Evolutionary conservation across 2,888 invertebrate genomes (phyloP), one percentile per base, ranked within the genome.

Genomic region (Melolontha melolontha): DNA sequence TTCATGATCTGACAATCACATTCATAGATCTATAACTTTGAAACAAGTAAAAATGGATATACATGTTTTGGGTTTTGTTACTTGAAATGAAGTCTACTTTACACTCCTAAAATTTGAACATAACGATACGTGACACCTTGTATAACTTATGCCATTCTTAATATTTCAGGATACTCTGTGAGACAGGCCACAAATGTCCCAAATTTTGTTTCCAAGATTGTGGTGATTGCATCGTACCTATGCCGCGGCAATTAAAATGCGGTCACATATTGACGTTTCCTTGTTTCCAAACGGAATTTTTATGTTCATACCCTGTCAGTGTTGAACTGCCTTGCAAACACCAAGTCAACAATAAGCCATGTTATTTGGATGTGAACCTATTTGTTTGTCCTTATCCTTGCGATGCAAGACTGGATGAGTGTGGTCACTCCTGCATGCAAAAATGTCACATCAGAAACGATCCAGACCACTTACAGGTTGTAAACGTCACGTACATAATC

Each of bases 401-500:
- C 76, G 83, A 84, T 50, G 79, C 80, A 27, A 83, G 87, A 22
- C 82, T 91, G 17, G 81, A 82, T 70, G 78, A 81, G n/a, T 92
- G 90, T 79, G 91, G 91, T 0, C 92, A 92, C 79, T 79, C 82
- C 0, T 92, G 92, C 78, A 71, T 55, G 1, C 78, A 73, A 54
- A 76, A 70, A 0, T 92, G 92, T 76, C 91, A 91, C 76, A 83
- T 86, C 27, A 79, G 76, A 1, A 76, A 85, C 29, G 90, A 89
- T 79, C 88, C 88, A 0, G 84, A 89, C 64, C 91, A 91, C 78
- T 77, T 85, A 55, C 68, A 83, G 10, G 34, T 34, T 10, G 7
- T 5, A 34, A 8, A 34, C 1, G 1, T 6, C 34, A 34, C 34
- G 6, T 34, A 4, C 1, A 22, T 2, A 2, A 6, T 34, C 10